Conservation (phyloP, 30 jellyfish, hydroid and myxozoan species). For the Cassiopea xamachana region DNA sequence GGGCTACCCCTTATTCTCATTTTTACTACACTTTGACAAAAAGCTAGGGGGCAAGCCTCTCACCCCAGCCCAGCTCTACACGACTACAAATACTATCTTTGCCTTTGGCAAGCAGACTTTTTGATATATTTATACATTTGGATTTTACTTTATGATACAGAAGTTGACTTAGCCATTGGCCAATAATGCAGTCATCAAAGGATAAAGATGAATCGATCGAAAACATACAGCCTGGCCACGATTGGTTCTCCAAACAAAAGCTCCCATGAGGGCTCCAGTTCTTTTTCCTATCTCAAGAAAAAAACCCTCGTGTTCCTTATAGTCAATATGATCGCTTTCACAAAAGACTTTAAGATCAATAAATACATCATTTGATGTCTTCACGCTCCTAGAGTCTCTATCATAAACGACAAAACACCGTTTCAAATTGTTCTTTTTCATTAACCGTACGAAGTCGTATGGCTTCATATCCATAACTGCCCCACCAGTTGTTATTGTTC, state of each 20-base stretch:
- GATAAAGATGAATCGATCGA: not conserved
- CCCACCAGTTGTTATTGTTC: not conserved
- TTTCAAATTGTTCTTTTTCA: constrained; percentile 66
- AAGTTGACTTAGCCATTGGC: not conserved
- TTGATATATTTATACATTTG: too few species aligned
- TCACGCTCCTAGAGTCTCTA: constrained; percentile 17
- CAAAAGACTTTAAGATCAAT: constrained; percentile 57
- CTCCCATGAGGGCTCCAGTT: constrained; percentile 89
- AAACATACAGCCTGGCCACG: constrained; percentile 88
- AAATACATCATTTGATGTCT: constrained; percentile 40
- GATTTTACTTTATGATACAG: too few species aligned
- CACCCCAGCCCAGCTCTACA: too few species aligned
- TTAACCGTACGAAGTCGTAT: constrained; percentile 63
- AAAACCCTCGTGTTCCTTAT: constrained; percentile 82
- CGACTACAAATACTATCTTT: too few species aligned
- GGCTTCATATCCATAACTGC: constrained; percentile 67
- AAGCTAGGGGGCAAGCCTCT: too few species aligned
- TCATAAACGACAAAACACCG: constrained; percentile 81
- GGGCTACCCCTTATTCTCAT: too few species aligned
- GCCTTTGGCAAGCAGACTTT: too few species aligned
- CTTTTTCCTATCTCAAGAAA: constrained; percentile 84
- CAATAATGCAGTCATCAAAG: not conserved
- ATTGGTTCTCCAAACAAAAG: constrained; percentile 88
- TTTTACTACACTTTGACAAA: too few species aligned
- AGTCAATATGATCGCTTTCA: constrained; percentile 66